These are phyloP conservation scores for Leptogaster cylindrica DNA, from an alignment of 2,888 invertebrate species.

Conservation along the genomic window DNA sequence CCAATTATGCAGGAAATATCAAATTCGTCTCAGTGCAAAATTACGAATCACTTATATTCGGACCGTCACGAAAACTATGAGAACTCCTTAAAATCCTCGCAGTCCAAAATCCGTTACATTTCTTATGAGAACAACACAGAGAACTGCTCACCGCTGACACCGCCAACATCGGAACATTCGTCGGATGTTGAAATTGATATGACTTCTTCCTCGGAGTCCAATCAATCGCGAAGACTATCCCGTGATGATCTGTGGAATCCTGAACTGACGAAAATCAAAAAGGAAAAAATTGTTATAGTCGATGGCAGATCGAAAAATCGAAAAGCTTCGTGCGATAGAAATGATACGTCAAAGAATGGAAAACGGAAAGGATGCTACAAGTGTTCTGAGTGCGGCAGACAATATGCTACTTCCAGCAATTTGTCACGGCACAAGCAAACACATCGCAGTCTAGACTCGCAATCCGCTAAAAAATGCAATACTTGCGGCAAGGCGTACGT, in stretches of 20 bases:
- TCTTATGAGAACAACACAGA: conserved; percentile 61
- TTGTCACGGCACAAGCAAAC: conserved; percentile 90
- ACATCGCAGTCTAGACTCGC: conserved; percentile 91
- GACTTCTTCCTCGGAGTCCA: conserved; percentile 55
- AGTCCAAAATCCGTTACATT: conserved; percentile 57
- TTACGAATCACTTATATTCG: not conserved
- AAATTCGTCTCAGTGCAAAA: conserved; percentile 49
- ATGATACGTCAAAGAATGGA: not conserved
- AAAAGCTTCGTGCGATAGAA: conserved; percentile 37
- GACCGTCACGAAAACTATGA: conserved; percentile 2
- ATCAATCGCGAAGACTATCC: conserved; percentile 37
- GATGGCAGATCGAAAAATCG: conserved; percentile 68
- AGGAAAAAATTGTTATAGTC: conserved; percentile 42
- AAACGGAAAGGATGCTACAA: conserved; percentile 65
- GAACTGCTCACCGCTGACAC: conserved; percentile 67
- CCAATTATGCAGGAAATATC: conserved; percentile 61
- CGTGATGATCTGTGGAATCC: conserved; percentile 45
- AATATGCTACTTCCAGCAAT: conserved; percentile 90
- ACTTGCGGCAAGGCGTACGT: conserved; percentile 97
- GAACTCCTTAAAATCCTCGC: conserved; percentile 36
- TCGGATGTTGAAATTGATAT: conserved; percentile 72
- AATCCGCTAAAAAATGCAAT: conserved; percentile 91
- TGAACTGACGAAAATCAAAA: conserved; percentile 42
- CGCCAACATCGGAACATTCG: conserved; percentile 75
- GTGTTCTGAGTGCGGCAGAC: conserved; percentile 87